Evolutionary conservation across 2,113 vertebrate genomes (phyloP).

Genomic region (Corydoras sp.): DNA sequence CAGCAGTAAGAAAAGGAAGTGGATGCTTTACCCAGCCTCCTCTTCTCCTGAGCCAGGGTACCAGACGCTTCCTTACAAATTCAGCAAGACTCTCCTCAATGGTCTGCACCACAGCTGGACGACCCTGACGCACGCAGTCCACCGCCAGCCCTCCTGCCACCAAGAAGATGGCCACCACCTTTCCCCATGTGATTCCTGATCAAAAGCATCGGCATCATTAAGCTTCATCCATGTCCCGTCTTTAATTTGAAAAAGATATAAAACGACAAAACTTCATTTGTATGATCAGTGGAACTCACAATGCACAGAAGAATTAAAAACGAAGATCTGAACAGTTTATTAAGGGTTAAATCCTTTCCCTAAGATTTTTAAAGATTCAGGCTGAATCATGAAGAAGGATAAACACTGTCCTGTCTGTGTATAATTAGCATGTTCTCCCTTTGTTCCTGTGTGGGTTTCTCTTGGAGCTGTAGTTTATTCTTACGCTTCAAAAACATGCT

Average conservation of each 20-base stretch:
- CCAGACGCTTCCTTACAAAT: slow-evolving; percentile 83
- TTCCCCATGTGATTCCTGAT: slow-evolving; percentile 92
- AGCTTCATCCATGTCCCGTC: no score
- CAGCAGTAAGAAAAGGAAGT: not conserved
- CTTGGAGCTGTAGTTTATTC: no score
- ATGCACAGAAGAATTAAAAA: no score
- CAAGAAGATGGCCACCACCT: slow-evolving; percentile 85
- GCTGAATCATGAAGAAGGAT: no score
- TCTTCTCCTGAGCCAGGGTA: slow-evolving; percentile 79
- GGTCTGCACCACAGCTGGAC: slow-evolving; percentile 76
- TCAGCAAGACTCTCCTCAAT: slow-evolving; percentile 90
- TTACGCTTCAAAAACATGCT: no score
- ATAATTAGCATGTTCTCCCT: no score
- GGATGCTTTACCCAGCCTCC: slow-evolving; percentile 86
- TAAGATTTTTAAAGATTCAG: not conserved
- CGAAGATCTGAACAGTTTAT: not conserved
- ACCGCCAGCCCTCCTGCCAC: slow-evolving; percentile 87
- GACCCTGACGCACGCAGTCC: slow-evolving; percentile 84
- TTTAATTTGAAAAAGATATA: no score
- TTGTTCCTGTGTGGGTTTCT: no score
- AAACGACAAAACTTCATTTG: no score
- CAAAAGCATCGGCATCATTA: not conserved
- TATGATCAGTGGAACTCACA: no score
- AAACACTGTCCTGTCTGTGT: no score
- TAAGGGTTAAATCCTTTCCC: not conserved